Conservation (phyloP, 2,113 vertebrate species). For the Scartelaos histophorus region DNA sequence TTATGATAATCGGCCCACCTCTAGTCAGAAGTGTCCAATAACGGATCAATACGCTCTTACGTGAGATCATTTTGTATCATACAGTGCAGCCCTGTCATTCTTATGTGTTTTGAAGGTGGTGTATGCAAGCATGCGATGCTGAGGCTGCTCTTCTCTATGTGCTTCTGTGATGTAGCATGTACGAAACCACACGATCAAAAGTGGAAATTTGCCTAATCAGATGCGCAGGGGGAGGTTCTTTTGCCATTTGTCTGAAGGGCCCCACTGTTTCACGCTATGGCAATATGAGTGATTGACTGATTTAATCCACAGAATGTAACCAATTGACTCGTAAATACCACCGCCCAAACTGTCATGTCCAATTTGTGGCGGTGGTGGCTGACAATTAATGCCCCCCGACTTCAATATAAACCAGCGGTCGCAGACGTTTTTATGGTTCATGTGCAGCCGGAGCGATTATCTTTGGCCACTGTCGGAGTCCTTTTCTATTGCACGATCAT, state of each 20-base stretch:
- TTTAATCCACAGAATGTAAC: slow-evolving; percentile 66
- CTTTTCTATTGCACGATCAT: not conserved
- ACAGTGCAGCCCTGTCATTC: slow-evolving; percentile 2
- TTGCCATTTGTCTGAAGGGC: slow-evolving; percentile 37
- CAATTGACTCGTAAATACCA: slow-evolving; percentile 72
- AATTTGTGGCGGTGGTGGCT: slow-evolving; percentile 68
- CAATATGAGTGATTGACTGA: slow-evolving; percentile 64
- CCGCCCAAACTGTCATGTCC: slow-evolving; percentile 69
- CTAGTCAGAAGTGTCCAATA: not conserved
- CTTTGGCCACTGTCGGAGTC: slow-evolving; percentile 25
- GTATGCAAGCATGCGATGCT: slow-evolving; percentile 6
- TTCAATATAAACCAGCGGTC: slow-evolving; percentile 51
- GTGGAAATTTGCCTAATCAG: slow-evolving; percentile 49
- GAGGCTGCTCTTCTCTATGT: slow-evolving; percentile 36
- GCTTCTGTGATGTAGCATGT: slow-evolving; percentile 64
- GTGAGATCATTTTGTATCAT: not conserved
- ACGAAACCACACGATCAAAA: slow-evolving; percentile 40
- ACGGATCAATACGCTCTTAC: not conserved
- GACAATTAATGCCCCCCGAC: slow-evolving; percentile 67
- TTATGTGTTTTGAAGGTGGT: slow-evolving; percentile 1
- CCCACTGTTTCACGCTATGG: slow-evolving; percentile 43
- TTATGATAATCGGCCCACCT: too few relatives aligned
- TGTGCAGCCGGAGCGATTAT: slow-evolving; percentile 58
- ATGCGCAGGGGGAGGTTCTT: slow-evolving; percentile 17
- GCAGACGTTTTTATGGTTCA: slow-evolving; percentile 68